Base-by-base conservation (phyloP, 2,113 vertebrate genomes). In the Otocyon megalotis region DNA sequence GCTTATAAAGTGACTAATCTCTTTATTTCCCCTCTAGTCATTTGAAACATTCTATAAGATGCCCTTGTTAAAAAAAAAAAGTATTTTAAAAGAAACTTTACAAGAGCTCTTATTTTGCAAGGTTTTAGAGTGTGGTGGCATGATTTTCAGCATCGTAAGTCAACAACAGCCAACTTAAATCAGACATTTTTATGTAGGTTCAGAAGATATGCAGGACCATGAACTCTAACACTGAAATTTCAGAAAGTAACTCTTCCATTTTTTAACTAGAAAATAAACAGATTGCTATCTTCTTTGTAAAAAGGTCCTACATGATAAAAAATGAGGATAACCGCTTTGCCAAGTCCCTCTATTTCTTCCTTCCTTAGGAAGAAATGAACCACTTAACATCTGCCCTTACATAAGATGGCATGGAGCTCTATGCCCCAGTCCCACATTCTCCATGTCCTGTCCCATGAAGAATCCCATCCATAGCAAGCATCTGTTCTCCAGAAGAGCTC, bases 1-100 rank as follows among this genome's bases (percentile, higher is more conserved):
- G 79, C 50, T 98, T 97, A 95, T 67, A 97, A 98, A 92, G 77
- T 60, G 93, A 94, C 97, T 30, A 79, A 94, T 80, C 72, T 94
- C 77, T 85, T 81, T 93, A 93, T 97, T 96, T 98, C 54, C 93
- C 79, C 67, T 90, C 93, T 71, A 97, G 93, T 92, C 43, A 81
- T 88, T 96, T 92, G 71, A 98, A 93, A 96, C 54, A 28, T 92
- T 79, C 87, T 94, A 24, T 88, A 94, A 87, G 69, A 5, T 67
- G 56, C 83, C 84, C 96, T 96, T 94, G 43, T 86, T 13, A 88
- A 56, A 50, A 67, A 85, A 30, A 62, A 20, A 53, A 17, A 5
- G 7, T 56, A 98, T 93, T 94, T 97, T 97, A 98, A 79, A 81
- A 48, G 87, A 92, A 15, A 54, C 4, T 30, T 43, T 69, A 80